phyloP scores from a whole-genome alignment of 2,113 vertebrate genomes.

The Corydoras sp. region DNA sequence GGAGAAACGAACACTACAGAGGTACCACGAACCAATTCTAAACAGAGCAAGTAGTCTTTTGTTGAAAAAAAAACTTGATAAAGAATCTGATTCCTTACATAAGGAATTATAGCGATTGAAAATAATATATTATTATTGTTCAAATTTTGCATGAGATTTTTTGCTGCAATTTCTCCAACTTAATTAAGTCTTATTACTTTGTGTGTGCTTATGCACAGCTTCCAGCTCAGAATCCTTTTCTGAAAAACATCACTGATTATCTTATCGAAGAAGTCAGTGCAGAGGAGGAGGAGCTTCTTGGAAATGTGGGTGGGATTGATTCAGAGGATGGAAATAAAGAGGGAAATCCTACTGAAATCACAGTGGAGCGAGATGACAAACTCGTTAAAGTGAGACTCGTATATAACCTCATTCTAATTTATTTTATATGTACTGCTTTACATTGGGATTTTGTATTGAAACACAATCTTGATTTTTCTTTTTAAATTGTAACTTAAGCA shows the following conservation, averaged over 20 bases:
- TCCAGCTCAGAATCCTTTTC: conserved; percentile 81
- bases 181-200: too few relatives aligned
- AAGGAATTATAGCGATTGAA: too few relatives aligned
- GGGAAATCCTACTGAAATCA: conserved; percentile 79
- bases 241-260: conserved; percentile 91
- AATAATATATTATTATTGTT: too few relatives aligned
- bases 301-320: conserved; percentile 68
- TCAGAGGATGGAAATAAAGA: conserved; percentile 78
- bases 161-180: too few relatives aligned
- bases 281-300: conserved; percentile 86
- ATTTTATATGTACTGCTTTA: too few relatives aligned
- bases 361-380: conserved; percentile 85
- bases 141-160: too few relatives aligned
- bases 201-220: conserved; percentile 50
- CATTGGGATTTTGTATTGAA: too few relatives aligned
- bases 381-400: conserved; percentile 75
- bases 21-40: conserved; percentile 37
- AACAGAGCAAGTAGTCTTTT: too few relatives aligned
- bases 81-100: too few relatives aligned
- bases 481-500: too few relatives aligned
- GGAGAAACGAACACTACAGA: conserved; percentile 56
- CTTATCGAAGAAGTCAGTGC: conserved; percentile 91
- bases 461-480: too few relatives aligned
- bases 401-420: neutral
- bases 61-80: too few relatives aligned